phyloP scores from a whole-genome alignment of 1,140 invertebrate genomes.

The Drosophila takahashii region DNA sequence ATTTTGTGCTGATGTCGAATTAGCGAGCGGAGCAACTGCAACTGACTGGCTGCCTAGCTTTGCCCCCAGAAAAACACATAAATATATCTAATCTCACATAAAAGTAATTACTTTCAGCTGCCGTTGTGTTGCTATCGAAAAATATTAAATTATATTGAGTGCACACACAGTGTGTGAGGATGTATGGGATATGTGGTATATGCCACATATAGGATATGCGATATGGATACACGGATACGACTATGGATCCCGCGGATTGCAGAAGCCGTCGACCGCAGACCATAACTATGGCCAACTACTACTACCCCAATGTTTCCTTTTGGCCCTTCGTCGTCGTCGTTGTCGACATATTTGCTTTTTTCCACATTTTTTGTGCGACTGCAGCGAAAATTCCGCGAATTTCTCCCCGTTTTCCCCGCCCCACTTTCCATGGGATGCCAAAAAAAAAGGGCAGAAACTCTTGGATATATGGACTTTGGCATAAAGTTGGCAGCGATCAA shows the following conservation, averaged over 20 bases:
- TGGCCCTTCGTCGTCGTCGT: slow-evolving; percentile 26
- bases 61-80: slow-evolving; percentile 59
- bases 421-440: slow-evolving; percentile 10
- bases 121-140: slow-evolving; percentile 74
- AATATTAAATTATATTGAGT: slow-evolving; percentile 83
- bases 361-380: slow-evolving; percentile 69
- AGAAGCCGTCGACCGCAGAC: slow-evolving; percentile 51
- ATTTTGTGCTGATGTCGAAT: slow-evolving; percentile 76
- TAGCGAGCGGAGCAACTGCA: slow-evolving; percentile 38
- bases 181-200: slow-evolving; percentile 12
- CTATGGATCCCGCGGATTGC: slow-evolving; percentile 29
- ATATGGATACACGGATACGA: slow-evolving; percentile 13
- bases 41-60: slow-evolving; percentile 1
- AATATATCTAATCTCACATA: slow-evolving; percentile 81
- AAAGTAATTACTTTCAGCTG: slow-evolving; percentile 83
- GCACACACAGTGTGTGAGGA: slow-evolving; percentile 55
- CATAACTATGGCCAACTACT: slow-evolving; percentile 57
- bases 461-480: slow-evolving; percentile 49
- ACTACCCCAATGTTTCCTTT: slow-evolving; percentile 42
- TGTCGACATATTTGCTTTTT: slow-evolving; percentile 73
- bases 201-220: slow-evolving; percentile 5
- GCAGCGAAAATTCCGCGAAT: slow-evolving; percentile 80
- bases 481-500: slow-evolving; percentile 53
- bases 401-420: slow-evolving; percentile 50
- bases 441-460: background rate